Conservation (phyloP, 1,140 invertebrate species). For the Carposina sasakii region DNA sequence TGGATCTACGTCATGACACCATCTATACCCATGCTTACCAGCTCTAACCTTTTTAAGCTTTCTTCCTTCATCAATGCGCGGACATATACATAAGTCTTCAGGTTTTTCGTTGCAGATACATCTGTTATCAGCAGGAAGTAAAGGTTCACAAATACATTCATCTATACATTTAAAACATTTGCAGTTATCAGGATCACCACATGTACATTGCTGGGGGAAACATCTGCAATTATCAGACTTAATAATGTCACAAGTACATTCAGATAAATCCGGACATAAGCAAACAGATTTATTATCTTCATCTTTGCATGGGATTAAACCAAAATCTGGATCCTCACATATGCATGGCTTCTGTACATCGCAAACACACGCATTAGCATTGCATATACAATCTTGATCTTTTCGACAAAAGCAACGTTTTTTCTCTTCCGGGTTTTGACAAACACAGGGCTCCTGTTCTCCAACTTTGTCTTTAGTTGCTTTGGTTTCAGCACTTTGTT, state of each 20-base stretch:
- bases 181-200: slow-evolving; percentile 50
- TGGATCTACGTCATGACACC: slow-evolving; percentile 58
- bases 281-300: slow-evolving; percentile 39
- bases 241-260: slow-evolving; percentile 41
- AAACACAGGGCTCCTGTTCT: slow-evolving; percentile 35
- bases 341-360: slow-evolving; percentile 36
- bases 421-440: slow-evolving; percentile 39
- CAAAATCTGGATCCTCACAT: slow-evolving; percentile 32
- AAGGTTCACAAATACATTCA: slow-evolving; percentile 48
- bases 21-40: slow-evolving; percentile 56
- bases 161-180: slow-evolving; percentile 42
- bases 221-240: slow-evolving; percentile 35
- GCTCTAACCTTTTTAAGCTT: slow-evolving; percentile 47
- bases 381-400: slow-evolving; percentile 42
- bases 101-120: slow-evolving; percentile 43
- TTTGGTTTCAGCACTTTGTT: neutral
- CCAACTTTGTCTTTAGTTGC: neutral
- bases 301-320: slow-evolving; percentile 25
- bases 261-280: slow-evolving; percentile 26
- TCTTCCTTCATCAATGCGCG: slow-evolving; percentile 19
- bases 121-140: slow-evolving; percentile 24
- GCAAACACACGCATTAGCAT: slow-evolving; percentile 39
- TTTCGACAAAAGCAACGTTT: slow-evolving; percentile 38
- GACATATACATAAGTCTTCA: slow-evolving; percentile 23
- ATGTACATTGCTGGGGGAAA: slow-evolving; percentile 47